phyloP scores from a whole-genome alignment of 2,888 invertebrate genomes.

The Cephalotes varians region DNA sequence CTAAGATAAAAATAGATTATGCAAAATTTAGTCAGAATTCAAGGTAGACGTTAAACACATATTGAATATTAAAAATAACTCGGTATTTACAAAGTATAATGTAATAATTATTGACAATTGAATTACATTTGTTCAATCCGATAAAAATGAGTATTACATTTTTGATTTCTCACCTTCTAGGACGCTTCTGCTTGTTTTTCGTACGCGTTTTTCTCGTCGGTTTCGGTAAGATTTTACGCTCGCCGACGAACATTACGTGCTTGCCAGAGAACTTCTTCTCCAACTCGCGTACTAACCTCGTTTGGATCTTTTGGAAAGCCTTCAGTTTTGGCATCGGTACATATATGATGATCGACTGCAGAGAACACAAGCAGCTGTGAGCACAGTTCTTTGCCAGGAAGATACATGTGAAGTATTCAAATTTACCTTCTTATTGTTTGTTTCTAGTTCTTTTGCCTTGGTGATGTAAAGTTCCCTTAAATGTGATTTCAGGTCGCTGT shows the following conservation, averaged over 20 bases:
- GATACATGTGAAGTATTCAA: neutral
- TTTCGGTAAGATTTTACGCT: conserved; percentile 98
- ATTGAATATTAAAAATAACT: conserved; percentile 1
- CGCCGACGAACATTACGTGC: conserved; percentile 99
- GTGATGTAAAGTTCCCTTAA: conserved; percentile 97
- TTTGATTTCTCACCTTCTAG: conserved; percentile 87
- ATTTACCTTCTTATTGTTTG: conserved; percentile 96
- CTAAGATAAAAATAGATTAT: conserved; percentile 81
- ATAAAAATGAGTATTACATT: neutral
- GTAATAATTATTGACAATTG: neutral
- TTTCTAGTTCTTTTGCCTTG: conserved; percentile 97
- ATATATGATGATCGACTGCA: conserved; percentile 97
- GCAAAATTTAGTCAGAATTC: neutral
- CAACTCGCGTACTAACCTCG: conserved; percentile 97
- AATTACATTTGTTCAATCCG: neutral
- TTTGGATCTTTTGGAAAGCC: conserved; percentile 99
- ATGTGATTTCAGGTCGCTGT: conserved; percentile 98
- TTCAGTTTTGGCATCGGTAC: conserved; percentile 99
- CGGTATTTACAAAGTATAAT: neutral
- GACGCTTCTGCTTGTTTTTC: conserved; percentile 91
- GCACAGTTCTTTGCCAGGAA: neutral
- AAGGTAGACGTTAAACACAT: neutral
- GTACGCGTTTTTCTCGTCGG: conserved; percentile 97
- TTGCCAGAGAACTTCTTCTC: conserved; percentile 99
- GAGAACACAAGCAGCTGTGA: conserved; percentile 81